Conservation (phyloP, 2,888 invertebrate species). For the Gymnosoma rotundatum region DNA sequence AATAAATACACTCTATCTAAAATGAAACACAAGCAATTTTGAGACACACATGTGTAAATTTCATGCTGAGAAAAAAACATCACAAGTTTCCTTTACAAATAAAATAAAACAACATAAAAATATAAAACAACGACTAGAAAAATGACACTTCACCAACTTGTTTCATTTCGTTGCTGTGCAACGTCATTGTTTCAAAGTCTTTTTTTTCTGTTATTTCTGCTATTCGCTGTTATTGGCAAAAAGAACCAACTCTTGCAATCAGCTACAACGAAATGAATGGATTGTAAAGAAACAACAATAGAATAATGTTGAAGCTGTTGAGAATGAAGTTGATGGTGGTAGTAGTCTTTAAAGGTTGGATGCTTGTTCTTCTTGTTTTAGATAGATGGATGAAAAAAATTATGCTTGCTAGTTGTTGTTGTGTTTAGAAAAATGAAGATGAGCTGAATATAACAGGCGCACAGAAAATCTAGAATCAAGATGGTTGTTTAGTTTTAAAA, state of each 20-base stretch:
- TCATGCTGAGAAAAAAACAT: not conserved
- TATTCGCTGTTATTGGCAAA: slow-evolving; percentile 1
- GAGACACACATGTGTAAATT: slow-evolving; percentile 8
- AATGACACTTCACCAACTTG: slow-evolving; percentile 43
- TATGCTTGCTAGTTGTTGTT: slow-evolving; percentile 42
- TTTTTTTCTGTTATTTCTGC: not conserved
- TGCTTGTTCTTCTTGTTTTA: slow-evolving; percentile 31
- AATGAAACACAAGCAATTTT: slow-evolving; percentile 5
- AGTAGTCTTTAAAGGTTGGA: not conserved
- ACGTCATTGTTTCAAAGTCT: not conserved
- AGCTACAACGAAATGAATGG: slow-evolving; percentile 35
- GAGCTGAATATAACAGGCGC: slow-evolving; percentile 78
- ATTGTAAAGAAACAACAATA: slow-evolving; percentile 15
- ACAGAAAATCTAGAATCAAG: slow-evolving; percentile 69
- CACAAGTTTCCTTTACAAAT: not conserved
- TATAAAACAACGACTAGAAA: slow-evolving; percentile 31
- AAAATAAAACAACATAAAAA: not conserved
- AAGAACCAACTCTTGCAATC: slow-evolving; percentile 11
- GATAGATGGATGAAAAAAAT: not conserved
- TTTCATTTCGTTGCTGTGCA: slow-evolving; percentile 6
- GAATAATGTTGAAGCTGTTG: slow-evolving; percentile 17
- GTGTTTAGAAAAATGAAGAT: slow-evolving; percentile 78
- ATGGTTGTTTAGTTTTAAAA: slow-evolving; percentile 28
- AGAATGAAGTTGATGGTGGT: not conserved
- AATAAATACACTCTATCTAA: slow-evolving; percentile 16